Percentiles rank a stretch among this genome's conserved stretches.
Evolutionary conservation across 2,888 invertebrate species (phyloP).

Genomic region (Phragmatobia fuliginosa): DNA sequence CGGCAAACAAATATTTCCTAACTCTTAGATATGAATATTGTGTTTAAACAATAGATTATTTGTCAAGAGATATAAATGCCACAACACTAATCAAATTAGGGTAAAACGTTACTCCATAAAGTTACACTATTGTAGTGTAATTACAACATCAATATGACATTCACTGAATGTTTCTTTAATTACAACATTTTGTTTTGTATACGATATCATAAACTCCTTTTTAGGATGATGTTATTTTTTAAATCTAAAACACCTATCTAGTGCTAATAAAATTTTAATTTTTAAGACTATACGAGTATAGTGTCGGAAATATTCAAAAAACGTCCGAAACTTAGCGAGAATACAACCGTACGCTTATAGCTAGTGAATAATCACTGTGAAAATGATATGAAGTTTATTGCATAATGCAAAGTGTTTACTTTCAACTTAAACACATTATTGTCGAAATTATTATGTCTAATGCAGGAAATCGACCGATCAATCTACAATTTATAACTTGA

Average conservation of each 20-base stretch:
- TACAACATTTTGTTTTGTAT: neutral
- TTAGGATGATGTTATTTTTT: neutral
- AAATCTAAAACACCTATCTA: neutral
- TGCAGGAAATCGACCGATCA: neutral
- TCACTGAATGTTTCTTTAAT: neutral
- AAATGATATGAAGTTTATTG: constrained; percentile 63
- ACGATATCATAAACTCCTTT: neutral
- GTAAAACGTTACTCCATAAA: neutral
- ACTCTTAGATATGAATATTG: neutral
- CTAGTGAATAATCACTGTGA: constrained; percentile 37
- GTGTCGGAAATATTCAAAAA: neutral
- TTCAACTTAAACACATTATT: constrained; percentile 55
- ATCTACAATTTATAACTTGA: constrained; percentile 10
- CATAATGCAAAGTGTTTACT: constrained; percentile 45
- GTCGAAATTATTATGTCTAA: constrained; percentile 46
- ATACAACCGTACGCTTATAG: constrained; percentile 38
- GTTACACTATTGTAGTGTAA: neutral
- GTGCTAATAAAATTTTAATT: neutral
- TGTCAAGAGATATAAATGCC: neutral
- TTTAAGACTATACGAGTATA: neutral
- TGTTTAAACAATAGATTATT: neutral
- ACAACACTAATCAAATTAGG: neutral
- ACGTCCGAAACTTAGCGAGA: neutral
- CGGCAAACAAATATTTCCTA: neutral
- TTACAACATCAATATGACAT: neutral